phyloP scores from a whole-genome alignment of 1,140 invertebrate species.

The Periplaneta americana region DNA sequence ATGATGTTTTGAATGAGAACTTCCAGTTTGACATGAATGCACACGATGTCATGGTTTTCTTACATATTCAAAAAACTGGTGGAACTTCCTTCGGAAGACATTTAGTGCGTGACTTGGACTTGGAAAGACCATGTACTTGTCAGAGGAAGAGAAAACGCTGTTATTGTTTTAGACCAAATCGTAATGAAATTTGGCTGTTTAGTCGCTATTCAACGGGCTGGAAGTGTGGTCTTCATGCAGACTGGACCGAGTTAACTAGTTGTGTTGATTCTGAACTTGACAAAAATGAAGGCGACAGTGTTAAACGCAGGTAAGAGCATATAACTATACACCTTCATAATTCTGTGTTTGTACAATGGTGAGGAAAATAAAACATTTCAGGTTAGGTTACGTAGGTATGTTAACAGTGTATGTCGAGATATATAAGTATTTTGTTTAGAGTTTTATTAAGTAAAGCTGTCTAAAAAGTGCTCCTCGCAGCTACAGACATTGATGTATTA shows the following conservation, averaged over 20 bases:
- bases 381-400: too few relatives aligned
- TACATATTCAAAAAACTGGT: slow-evolving; percentile 97
- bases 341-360: background rate
- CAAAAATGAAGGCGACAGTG: slow-evolving; percentile 72
- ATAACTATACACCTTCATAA: background rate
- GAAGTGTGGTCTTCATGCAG: slow-evolving; percentile 97
- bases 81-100: slow-evolving; percentile 94
- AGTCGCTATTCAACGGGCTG: slow-evolving; percentile 97
- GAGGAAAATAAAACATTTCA: too few relatives aligned
- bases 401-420: too few relatives aligned
- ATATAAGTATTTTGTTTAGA: too few relatives aligned
- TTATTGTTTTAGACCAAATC: slow-evolving; percentile 86
- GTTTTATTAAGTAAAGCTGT: too few relatives aligned
- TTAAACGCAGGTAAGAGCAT: slow-evolving; percentile 54
- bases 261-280: slow-evolving; percentile 85
- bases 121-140: slow-evolving; percentile 82
- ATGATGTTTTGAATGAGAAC: slow-evolving; percentile 67
- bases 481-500: too few relatives aligned
- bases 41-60: slow-evolving; percentile 95
- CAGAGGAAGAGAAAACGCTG: slow-evolving; percentile 81
- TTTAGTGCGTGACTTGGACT: slow-evolving; percentile 87
- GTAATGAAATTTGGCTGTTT: slow-evolving; percentile 94
- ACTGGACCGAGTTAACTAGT: slow-evolving; percentile 93
- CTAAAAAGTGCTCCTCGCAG: too few relatives aligned
- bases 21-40: slow-evolving; percentile 84